Evolutionary conservation across 2,888 invertebrate species (phyloP).

Genomic region (Sisyra terminalis): DNA sequence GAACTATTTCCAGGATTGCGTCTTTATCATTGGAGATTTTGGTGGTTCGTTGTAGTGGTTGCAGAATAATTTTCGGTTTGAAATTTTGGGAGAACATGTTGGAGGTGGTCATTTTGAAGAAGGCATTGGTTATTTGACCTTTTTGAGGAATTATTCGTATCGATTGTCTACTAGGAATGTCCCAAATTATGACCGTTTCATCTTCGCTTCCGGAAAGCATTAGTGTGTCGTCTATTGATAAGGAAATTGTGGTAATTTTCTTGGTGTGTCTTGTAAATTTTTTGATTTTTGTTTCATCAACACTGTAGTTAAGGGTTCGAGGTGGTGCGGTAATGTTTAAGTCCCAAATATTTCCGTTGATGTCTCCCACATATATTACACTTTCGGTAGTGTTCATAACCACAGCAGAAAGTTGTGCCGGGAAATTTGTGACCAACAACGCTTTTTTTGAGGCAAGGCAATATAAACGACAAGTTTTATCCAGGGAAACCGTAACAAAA

Average conservation of each 20-base stretch:
- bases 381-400: conserved; percentile 52
- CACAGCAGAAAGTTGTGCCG: conserved; percentile 49
- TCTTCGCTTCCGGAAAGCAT: conserved; percentile 65
- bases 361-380: conserved; percentile 56
- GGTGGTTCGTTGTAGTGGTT: conserved; percentile 44
- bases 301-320: conserved; percentile 44
- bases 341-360: conserved; percentile 51
- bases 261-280: conserved; percentile 50
- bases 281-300: conserved; percentile 32
- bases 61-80: conserved; percentile 35
- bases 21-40: conserved; percentile 35
- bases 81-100: conserved; percentile 42
- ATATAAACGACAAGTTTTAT: conserved; percentile 71
- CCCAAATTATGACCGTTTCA: conserved; percentile 62
- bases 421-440: conserved; percentile 58
- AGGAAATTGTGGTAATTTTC: conserved; percentile 50
- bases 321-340: conserved; percentile 51
- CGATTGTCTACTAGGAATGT: conserved; percentile 58
- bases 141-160: conserved; percentile 52
- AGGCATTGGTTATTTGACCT: conserved; percentile 56
- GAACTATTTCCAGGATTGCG: conserved; percentile 26
- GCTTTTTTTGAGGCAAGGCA: conserved; percentile 50
- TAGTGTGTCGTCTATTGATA: conserved; percentile 52
- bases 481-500: conserved; percentile 61
- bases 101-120: conserved; percentile 40